These are phyloP conservation scores for Limnephilus marmoratus DNA, from an alignment of 2,888 invertebrate species.

Conservation along the genomic window DNA sequence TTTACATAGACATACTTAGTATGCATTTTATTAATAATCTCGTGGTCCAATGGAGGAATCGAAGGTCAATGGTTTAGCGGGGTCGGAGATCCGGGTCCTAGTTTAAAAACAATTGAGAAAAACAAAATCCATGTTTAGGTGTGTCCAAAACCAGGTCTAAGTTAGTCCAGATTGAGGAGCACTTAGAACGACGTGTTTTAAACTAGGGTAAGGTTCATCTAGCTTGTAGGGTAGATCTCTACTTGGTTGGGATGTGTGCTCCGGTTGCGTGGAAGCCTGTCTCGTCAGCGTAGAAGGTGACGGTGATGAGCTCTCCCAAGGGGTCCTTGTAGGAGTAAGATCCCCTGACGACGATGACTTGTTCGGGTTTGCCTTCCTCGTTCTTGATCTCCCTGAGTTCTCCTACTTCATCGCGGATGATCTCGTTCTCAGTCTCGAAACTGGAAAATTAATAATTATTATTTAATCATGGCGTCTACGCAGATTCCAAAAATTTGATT, in stretches of 20 bases:
- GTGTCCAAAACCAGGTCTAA: background rate
- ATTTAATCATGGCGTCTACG: background rate
- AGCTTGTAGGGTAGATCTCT: conserved; percentile 69
- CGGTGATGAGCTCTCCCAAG: conserved; percentile 76
- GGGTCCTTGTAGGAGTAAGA: conserved; percentile 77
- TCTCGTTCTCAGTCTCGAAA: conserved; percentile 78
- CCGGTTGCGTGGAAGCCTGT: conserved; percentile 81
- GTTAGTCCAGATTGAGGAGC: background rate
- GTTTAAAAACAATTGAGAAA: background rate
- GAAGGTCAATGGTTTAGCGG: background rate
- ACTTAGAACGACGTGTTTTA: background rate
- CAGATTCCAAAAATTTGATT: background rate
- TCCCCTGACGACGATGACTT: conserved; percentile 79
- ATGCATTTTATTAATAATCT: background rate
- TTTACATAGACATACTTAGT: background rate
- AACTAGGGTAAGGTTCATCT: conserved; percentile 8
- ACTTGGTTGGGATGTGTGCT: conserved; percentile 77
- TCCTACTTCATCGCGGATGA: conserved; percentile 76
- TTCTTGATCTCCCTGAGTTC: conserved; percentile 72
- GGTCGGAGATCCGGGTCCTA: background rate
- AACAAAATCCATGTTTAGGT: background rate
- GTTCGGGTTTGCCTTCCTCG: conserved; percentile 78
- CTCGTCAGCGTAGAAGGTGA: conserved; percentile 80
- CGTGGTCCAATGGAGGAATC: background rate
- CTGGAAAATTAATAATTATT: conserved; percentile 67